Evolutionary conservation across 2,113 vertebrate genomes (phyloP), one percentile per base, ranked within the genome.

Genomic region (Engraulis encrasicolus): DNA sequence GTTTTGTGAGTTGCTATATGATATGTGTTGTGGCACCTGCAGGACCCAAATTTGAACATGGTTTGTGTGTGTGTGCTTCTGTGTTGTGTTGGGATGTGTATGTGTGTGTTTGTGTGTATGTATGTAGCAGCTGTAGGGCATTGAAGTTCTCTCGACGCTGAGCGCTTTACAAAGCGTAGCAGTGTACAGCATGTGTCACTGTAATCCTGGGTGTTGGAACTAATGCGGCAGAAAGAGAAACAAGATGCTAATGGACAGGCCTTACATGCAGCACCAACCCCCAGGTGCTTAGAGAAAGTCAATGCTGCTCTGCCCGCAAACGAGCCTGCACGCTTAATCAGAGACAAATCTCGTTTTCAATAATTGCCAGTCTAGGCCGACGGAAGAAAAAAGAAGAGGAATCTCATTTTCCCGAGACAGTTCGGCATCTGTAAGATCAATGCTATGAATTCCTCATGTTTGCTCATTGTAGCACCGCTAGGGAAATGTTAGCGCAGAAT

Each of bases 321-420:
- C 81, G 84, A 92, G 40, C 90, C 89, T 48, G 78, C 87, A 88
- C 79, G 86, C 86, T 89, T 94, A 94, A 95, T 94, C 91, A 92
- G 86, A 88, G 71, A 84, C 84, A 93, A 94, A 93, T 94, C 92
- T 93, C 86, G 84, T 93, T 95, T 94, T 93, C 90, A 90, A 94
- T 93, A 94, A 95, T 94, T 94, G 94, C 88, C 92, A 89, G 90
- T 89, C 90, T n/a, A 90, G 82, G 89, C 89, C 27, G 23, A 34
- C 6, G 31, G 15, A 34, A 31, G 31, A 71, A 87, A 92, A 93
- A 92, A 91, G 85, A 84, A 87, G 83, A 85, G 88, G 89, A 90
- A 91, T 88, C 34, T 91, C 37, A 89, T 93, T 93, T 92, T 90
- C 90, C 87, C 87, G 86, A 77, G 83, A 92, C 90, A 90, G n/a